A percentile compares a stretch with the other conserved stretches of the same genome.
phyloP scores from a whole-genome alignment of 2,113 vertebrate genomes.

The Scopus umbretta region DNA sequence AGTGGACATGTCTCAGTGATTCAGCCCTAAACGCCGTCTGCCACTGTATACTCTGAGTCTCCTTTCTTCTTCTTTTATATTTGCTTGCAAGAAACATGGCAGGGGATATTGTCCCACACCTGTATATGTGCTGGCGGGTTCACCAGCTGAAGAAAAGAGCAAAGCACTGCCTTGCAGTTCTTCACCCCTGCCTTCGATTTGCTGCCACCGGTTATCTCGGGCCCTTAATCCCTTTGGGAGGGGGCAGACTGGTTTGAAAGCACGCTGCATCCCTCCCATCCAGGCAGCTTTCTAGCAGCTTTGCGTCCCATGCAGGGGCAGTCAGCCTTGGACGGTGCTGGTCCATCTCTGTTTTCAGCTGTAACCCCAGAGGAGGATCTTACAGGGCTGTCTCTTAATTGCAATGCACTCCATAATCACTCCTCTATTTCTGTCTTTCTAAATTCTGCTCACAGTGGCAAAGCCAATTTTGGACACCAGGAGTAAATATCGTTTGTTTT shows the following conservation, averaged over 20 bases:
- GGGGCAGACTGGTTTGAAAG: neutral
- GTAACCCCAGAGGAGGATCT: neutral
- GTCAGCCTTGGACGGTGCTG: neutral
- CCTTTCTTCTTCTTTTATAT: neutral
- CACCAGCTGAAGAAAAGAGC: neutral
- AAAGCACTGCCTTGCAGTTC: neutral
- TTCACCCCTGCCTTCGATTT: neutral
- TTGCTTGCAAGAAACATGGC: neutral
- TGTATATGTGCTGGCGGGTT: neutral
- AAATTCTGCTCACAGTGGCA: neutral
- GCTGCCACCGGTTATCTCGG: neutral
- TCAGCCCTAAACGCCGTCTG: neutral
- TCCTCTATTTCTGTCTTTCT: neutral
- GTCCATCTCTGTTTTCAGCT: neutral
- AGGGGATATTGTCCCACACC: neutral
- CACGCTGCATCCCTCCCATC: neutral
- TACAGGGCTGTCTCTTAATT: neutral
- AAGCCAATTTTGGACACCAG: neutral
- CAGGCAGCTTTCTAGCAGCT: neutral
- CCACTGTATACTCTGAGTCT: neutral
- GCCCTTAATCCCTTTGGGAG: neutral
- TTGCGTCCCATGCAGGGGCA: neutral
- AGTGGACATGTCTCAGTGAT: neutral
- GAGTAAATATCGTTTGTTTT: conserved; percentile 30
- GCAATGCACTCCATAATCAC: neutral